These are phyloP conservation scores for Latrodectus geometricus DNA, from an alignment of 1,140 invertebrate genomes.

Conservation along the genomic window DNA sequence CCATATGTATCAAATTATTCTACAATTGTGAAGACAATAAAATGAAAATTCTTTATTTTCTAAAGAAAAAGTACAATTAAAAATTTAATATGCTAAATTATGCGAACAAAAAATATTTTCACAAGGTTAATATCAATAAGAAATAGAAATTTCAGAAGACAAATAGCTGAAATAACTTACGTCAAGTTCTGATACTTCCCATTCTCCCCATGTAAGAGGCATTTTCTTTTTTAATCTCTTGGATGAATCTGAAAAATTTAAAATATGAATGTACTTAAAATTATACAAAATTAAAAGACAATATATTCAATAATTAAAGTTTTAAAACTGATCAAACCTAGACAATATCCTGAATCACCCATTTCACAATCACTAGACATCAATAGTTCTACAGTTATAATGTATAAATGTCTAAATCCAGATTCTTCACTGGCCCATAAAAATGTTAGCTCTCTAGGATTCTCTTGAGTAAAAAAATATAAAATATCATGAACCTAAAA, in stretches of 20 bases:
- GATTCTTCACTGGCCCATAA: slow-evolving; percentile 94
- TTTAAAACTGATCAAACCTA: background rate
- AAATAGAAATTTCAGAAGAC: background rate
- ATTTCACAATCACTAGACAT: slow-evolving; percentile 36
- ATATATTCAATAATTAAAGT: background rate
- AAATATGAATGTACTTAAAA: slow-evolving; percentile 6
- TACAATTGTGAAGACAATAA: no score
- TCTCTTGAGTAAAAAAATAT: slow-evolving; percentile 80
- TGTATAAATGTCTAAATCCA: slow-evolving; percentile 91
- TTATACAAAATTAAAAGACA: background rate
- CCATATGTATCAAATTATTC: no score
- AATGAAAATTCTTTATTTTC: background rate
- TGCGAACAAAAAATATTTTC: background rate
- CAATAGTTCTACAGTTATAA: slow-evolving; percentile 74
- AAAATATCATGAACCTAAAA: slow-evolving; percentile 84
- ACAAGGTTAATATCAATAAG: background rate
- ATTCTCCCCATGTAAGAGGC: slow-evolving; percentile 69
- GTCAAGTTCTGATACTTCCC: slow-evolving; percentile 69
- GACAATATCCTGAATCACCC: background rate
- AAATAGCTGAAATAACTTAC: slow-evolving; percentile 59
- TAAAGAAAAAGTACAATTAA: background rate
- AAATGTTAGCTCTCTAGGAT: slow-evolving; percentile 75
- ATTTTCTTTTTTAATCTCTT: slow-evolving; percentile 53
- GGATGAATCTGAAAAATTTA: slow-evolving; percentile 13
- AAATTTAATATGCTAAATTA: background rate